A percentile compares a stretch with the other conserved stretches of the same genome.
These are phyloP conservation scores for Torymus tubicola DNA, from an alignment of 2,888 invertebrate genomes.

Conservation along the genomic window DNA sequence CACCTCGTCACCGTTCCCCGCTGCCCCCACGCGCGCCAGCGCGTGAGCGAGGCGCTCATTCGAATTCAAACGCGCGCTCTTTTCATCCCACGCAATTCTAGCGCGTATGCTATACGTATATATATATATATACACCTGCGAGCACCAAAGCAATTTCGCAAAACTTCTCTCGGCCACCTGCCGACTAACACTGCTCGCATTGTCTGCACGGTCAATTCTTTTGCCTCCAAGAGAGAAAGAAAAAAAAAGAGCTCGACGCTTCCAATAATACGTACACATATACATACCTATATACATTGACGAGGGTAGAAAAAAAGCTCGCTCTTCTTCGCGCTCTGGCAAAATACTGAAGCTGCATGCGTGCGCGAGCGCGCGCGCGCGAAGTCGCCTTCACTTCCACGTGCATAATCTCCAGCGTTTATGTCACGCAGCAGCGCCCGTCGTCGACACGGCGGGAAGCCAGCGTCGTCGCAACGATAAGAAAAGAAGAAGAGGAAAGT, in stretches of 20 bases:
- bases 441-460: not conserved
- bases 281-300: too few relatives aligned
- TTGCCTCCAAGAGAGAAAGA: too few relatives aligned
- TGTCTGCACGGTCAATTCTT: too few relatives aligned
- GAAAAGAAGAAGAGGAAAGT: not conserved
- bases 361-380: not conserved
- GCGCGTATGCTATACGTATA: too few relatives aligned
- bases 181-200: too few relatives aligned
- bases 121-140: not conserved
- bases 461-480: not conserved
- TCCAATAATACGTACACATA: too few relatives aligned
- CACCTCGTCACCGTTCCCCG: not conserved
- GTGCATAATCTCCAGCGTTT: constrained; percentile 37
- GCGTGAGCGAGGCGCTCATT: not conserved
- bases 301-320: too few relatives aligned
- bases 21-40: not conserved
- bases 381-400: not conserved
- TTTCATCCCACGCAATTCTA: not conserved
- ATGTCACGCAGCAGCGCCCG: constrained; percentile 24
- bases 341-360: too few relatives aligned
- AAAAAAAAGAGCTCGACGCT: too few relatives aligned
- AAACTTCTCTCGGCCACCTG: not conserved
- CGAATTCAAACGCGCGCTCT: constrained; percentile 8
- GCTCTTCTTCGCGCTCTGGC: too few relatives aligned
- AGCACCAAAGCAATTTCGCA: not conserved